Base-by-base conservation (phyloP, 2,888 invertebrate species). In the Aphidoletes aphidimyza region DNA sequence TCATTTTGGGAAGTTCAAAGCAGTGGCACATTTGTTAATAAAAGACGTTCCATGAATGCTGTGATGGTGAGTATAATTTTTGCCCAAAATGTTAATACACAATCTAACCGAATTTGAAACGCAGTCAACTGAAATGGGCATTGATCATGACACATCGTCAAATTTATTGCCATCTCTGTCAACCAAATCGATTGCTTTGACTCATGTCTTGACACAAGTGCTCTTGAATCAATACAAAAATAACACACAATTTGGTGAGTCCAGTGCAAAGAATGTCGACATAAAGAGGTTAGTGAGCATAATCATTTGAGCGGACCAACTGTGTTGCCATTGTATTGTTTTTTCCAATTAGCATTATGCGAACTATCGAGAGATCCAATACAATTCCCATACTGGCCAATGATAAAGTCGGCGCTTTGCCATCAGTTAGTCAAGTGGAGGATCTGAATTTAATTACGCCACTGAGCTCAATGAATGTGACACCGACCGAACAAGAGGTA, bases 1-100 rank as follows among this genome's bases (percentile, higher is more conserved):
- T 86, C 86, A 42, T 86, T 86, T 86, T 86, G 86, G 86, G 86
- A 86, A 69, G 84, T 86, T 47, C 86, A 86, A 85, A 86, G 86
- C 19, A 85, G 83, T 34, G 84, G 85, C 42, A 85, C 86, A 36
- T 83, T 85, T 36, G 85, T 85, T n/a, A 81, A 81, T 14, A 30
- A 69, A 30, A 69, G 34, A 69, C 34, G 69, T 69, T 69, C 69
- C 34, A 30, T 69, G n/a, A 69, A 30, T 69, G 14, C 69, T 0
- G 1, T 69, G 34, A 26, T 69, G 30, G 69, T 69, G 14, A 69
- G 69, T 69, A 42, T 42, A 14, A 14, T 14, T 30, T 81, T 36
- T 6, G 54, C 22, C 6, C 6, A 59, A 59, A 26, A 59, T 30
- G 30, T 11, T 59, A 54, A 54, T 54, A 54, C 17, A 14, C 3